Evolutionary conservation across 2,888 invertebrate genomes (phyloP), one percentile per base, ranked within the genome.

Genomic region (Apantesis nais): DNA sequence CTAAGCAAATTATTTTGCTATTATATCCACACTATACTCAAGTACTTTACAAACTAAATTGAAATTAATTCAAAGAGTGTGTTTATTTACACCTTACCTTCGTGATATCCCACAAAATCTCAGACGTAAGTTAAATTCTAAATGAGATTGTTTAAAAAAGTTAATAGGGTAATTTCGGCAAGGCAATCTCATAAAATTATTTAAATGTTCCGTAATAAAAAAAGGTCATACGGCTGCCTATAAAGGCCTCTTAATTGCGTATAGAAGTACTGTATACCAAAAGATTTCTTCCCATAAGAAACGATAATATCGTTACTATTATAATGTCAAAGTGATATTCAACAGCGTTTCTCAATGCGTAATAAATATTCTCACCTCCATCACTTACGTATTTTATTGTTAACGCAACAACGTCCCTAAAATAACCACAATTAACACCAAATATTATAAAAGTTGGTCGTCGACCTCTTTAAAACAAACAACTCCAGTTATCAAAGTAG

Each of bases 121-220:
- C 82, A 79, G 72, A 52, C 76, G 68, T 74, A 82, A 83, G 83
- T 82, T 78, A 86, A 87, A 88, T 85, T 84, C 84, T 85, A 89
- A 90, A 83, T 84, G 81, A 80, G 86, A 88, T 86, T 89, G 86
- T 88, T 90, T 88, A 87, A 90, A 90, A 90, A 91, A 90, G 87
- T 85, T 90, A 92, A 91, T 91, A 87, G 89, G 89, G 90, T 89
- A 90, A 90, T 91, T 93, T 90, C 87, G 87, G 88, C 81, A 85
- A 90, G 86, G 90, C 89, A 92, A 92, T 92, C 92, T 89, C 91
- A 90, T 93, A 92, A 93, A 93, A 92, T 92, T 92, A 93, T 93
- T 93, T 92, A 91, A 93, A 92, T 91, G 91, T 87, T 88, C 88
- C 74, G 91, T 88, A 92, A 91, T 93, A 92, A 92, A 92, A 92